Evolutionary conservation across 2,113 vertebrate species (phyloP).

Genomic region (Carassius carassius): DNA sequence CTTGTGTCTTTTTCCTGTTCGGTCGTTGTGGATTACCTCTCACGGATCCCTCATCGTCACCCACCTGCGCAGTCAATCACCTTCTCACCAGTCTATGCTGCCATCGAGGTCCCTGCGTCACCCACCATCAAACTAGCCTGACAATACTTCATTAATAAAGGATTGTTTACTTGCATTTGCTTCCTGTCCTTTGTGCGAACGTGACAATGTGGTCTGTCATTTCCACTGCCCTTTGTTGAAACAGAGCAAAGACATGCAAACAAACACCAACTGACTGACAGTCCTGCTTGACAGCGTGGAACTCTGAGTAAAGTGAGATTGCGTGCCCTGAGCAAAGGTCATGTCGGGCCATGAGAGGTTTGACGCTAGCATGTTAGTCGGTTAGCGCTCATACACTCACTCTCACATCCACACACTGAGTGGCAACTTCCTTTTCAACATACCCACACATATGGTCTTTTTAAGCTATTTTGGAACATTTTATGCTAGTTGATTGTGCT

Average conservation of each 20-base stretch:
- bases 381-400: background rate
- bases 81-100: no score
- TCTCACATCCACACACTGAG: background rate
- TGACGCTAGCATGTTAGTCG: background rate
- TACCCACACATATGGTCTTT: background rate
- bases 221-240: background rate
- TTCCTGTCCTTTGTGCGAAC: no score
- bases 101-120: no score
- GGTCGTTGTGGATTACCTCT: no score
- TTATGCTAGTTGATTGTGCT: background rate
- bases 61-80: no score
- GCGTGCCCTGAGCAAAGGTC: constrained; percentile 24
- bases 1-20: no score
- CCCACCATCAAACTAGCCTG: no score
- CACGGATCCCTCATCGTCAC: no score
- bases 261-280: constrained; percentile 5
- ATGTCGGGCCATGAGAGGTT: constrained; percentile 19
- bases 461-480: background rate
- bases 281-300: background rate
- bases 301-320: background rate
- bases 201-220: background rate
- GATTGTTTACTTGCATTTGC: no score
- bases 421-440: background rate
- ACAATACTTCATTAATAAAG: no score
- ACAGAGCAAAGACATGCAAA: background rate